Evolutionary conservation across 2,888 invertebrate species (phyloP), one percentile per base, ranked within the genome.

Genomic region (Lasioglossum zephyrum): DNA sequence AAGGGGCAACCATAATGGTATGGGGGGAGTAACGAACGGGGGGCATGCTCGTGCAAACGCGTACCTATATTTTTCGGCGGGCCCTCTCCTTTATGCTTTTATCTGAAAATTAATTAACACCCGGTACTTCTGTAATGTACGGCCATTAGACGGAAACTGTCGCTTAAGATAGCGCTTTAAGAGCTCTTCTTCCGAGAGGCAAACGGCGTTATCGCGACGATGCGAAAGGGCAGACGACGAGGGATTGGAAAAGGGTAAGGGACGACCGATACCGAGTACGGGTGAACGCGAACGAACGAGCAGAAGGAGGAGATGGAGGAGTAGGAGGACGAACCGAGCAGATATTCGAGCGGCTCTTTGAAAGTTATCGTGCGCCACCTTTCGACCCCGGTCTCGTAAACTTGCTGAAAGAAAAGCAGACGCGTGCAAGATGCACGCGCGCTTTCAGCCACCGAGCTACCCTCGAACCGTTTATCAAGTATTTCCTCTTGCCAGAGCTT

Each of bases 331-430:
- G 44, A 83, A 75, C 53, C 63, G 76, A 70, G 70, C 36, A 53
- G 81, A 82, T 66, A 80, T 91, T 92, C 93, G 92, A 92, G 92
- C 92, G 91, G 87, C 90, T 92, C 93, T 93, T 92, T 92, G 92
- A 92, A 90, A 92, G 91, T 89, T 89, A 92, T 94, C 91, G 93
- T 22, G 53, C 63, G 66, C 36, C 93, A 93, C 93, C 93, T 93
- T 86, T 92, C 93, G 94, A 94, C 93, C 93, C 87, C 88, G 87
- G 90, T 84, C 91, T 93, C 93, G 89, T 93, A 93, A 93, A 93
- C 88, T 82, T 86, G 86, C 76, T 85, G 87, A 90, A 93, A 90
- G 91, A 79, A 93, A 94, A 93, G 85, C 93, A 93, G 93, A 92
- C 89, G 87, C 87, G 87, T 69, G 80, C 44, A 79, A 79, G 82